Conservation (phyloP, 2,797 vertebrate species). For the Syngnathus rostellatus region DNA sequence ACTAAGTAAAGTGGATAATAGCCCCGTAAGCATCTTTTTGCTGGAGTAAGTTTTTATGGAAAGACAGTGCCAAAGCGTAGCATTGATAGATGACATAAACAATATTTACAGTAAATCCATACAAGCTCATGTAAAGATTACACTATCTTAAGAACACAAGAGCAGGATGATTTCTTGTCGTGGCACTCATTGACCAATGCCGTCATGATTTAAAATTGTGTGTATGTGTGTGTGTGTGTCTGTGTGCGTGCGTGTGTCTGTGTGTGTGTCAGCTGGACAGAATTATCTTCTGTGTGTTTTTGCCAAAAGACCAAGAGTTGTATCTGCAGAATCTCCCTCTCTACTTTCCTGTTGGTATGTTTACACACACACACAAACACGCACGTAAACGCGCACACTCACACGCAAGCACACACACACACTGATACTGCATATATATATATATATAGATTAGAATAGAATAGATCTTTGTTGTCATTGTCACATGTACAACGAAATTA, state of each 20-base stretch:
- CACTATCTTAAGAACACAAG: neutral
- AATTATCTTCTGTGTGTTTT: conserved; percentile 82
- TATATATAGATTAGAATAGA: no score
- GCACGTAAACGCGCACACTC: conserved; percentile 11
- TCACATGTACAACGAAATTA: no score
- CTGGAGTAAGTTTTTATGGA: conserved; percentile 31
- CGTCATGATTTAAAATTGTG: neutral
- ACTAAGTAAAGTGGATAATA: conserved; percentile 6
- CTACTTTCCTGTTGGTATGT: conserved; percentile 80
- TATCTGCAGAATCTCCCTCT: conserved; percentile 73
- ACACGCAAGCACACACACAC: conserved; percentile 10
- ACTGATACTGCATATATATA: neutral
- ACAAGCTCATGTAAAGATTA: neutral
- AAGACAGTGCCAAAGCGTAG: neutral
- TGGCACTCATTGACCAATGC: neutral
- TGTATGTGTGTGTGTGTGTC: conserved; percentile 20
- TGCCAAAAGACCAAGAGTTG: conserved; percentile 75
- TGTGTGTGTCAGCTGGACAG: conserved; percentile 74
- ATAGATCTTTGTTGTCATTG: no score
- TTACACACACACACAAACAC: conserved; percentile 2
- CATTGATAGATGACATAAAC: neutral
- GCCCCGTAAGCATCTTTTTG: conserved; percentile 25
- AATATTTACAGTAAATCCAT: neutral
- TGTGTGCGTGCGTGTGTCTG: conserved; percentile 5
- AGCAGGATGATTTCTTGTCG: neutral